These are phyloP conservation scores for Apteryx owenii DNA, from an alignment of 2,113 vertebrate genomes.

Conservation along the genomic window DNA sequence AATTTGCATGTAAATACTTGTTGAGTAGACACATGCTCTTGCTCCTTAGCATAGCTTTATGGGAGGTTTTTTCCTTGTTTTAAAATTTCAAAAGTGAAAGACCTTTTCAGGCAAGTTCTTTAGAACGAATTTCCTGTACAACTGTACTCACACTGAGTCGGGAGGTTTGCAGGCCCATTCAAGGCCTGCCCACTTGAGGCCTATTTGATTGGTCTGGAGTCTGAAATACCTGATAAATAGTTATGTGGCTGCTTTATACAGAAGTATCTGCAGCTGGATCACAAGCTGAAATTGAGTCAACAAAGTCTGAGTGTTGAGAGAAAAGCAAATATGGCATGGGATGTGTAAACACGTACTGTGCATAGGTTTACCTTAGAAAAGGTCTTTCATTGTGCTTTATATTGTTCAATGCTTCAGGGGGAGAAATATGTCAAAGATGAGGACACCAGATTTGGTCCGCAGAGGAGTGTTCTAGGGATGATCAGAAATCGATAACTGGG, in stretches of 20 bases:
- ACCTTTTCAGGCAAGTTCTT: background rate
- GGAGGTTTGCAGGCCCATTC: background rate
- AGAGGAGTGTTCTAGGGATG: background rate
- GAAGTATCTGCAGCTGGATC: background rate
- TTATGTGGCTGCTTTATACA: constrained; percentile 25
- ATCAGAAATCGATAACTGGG: background rate
- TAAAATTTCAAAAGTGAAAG: background rate
- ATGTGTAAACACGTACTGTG: background rate
- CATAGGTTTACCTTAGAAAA: background rate
- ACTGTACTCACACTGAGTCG: background rate
- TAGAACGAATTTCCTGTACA: background rate
- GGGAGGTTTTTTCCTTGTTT: background rate
- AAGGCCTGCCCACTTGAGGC: background rate
- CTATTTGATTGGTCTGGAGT: constrained; percentile 15
- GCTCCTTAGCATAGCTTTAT: background rate
- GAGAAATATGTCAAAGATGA: background rate
- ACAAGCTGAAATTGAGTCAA: constrained; percentile 15
- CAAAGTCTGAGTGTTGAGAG: constrained; percentile 5
- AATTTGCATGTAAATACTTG: background rate
- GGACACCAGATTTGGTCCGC: background rate
- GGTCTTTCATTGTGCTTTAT: constrained; percentile 6
- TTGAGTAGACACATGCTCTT: fast-evolving
- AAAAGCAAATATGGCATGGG: constrained; percentile 33
- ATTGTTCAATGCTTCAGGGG: background rate
- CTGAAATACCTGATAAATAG: constrained; percentile 46